Evolutionary conservation across 2,888 invertebrate species (phyloP).

Genomic region (Glaucopsyche alexis): DNA sequence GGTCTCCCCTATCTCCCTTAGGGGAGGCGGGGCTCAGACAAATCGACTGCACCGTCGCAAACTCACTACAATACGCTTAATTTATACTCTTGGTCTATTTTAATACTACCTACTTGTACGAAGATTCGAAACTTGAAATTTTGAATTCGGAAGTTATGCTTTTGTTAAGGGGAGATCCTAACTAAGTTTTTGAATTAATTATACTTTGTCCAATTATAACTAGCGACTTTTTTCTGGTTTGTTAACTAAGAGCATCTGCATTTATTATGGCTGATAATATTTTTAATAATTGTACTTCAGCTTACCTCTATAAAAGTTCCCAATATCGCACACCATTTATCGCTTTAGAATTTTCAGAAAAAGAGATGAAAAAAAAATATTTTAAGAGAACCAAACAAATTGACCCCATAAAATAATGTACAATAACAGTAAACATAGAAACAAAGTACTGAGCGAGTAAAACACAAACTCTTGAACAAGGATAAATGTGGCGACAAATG

Average conservation of each 20-base stretch:
- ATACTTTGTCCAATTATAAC: neutral
- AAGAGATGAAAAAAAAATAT: too few relatives aligned
- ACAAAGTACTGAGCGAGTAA: constrained; percentile 10
- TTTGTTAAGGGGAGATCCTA: neutral
- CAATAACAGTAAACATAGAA: constrained; percentile 21
- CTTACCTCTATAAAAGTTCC: neutral
- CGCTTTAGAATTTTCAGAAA: neutral
- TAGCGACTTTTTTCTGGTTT: too few relatives aligned
- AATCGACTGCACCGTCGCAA: constrained; percentile 55
- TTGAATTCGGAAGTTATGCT: constrained; percentile 4
- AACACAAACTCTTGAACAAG: constrained; percentile 23
- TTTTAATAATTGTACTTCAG: too few relatives aligned
- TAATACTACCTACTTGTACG: constrained; percentile 3
- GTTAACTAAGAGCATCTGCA: too few relatives aligned
- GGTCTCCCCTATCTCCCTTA: constrained; percentile 46
- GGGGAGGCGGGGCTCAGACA: constrained; percentile 56
- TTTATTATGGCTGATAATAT: too few relatives aligned
- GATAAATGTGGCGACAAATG: constrained; percentile 28
- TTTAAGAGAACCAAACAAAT: neutral
- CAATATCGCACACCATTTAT: neutral
- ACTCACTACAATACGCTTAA: constrained; percentile 37
- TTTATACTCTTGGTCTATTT: constrained; percentile 24
- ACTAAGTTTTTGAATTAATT: neutral
- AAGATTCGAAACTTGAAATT: neutral
- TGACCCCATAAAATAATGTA: neutral